A percentile compares a stretch with the other conserved stretches of the same genome.
Conservation (phyloP, 2,113 vertebrate genomes). For the Campylorhamphus procurvoides region DNA sequence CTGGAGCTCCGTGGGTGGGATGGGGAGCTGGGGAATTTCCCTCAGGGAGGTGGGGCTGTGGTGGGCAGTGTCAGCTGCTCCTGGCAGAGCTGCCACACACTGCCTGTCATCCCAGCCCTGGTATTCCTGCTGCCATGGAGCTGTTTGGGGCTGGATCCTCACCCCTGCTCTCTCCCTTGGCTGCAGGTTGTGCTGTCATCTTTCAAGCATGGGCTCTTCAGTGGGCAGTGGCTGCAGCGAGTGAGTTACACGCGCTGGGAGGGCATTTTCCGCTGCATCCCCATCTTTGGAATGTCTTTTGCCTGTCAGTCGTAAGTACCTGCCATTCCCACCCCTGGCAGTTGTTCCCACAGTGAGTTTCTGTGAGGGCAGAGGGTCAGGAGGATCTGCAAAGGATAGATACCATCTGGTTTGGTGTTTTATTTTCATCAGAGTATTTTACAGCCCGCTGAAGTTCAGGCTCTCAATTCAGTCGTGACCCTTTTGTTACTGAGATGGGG, state of each 20-base stretch:
- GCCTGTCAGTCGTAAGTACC: constrained; percentile 99
- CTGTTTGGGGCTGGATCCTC: constrained; percentile 14
- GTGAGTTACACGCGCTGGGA: constrained; percentile 91
- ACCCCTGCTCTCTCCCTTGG: constrained; percentile 55
- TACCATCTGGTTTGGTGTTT: background rate
- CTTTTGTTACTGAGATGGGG: background rate
- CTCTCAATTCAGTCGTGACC: background rate
- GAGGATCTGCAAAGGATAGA: background rate
- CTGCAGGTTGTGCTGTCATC: constrained; percentile 92
- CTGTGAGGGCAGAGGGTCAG: background rate
- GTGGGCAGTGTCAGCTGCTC: background rate
- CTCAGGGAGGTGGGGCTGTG: background rate
- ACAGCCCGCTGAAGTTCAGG: background rate
- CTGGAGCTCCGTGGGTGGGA: background rate
- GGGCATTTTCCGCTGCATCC: constrained; percentile 96
- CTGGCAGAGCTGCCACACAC: background rate
- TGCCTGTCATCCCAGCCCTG: background rate
- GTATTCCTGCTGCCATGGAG: background rate
- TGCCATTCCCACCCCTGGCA: background rate
- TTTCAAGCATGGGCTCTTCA: constrained; percentile 92
- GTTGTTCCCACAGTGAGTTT: background rate
- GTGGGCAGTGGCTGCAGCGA: constrained; percentile 88
- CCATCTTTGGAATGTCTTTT: constrained; percentile 99
- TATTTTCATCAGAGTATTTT: background rate
- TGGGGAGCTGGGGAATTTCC: background rate